These are phyloP conservation scores for Conus canariensis DNA, from an alignment of 2,888 invertebrate genomes.

Conservation along the genomic window DNA sequence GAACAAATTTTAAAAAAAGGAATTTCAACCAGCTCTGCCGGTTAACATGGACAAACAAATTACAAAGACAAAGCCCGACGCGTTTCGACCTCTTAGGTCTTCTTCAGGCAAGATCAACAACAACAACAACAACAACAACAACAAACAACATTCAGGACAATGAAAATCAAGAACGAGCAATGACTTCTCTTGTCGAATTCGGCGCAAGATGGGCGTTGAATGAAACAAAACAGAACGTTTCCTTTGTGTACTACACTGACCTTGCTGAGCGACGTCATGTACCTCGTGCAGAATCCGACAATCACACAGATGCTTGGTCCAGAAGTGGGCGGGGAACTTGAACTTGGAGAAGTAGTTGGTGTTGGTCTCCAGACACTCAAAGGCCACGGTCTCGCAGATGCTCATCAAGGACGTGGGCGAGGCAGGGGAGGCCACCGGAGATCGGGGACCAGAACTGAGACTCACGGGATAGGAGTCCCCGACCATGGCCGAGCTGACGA, in stretches of 20 bases:
- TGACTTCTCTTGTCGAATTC: no score
- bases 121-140: no score
- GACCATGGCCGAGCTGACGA: slow-evolving; percentile 31
- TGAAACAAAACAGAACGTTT: no score
- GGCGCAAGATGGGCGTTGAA: no score
- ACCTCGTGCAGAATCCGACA: slow-evolving; percentile 54
- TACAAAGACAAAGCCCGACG: no score
- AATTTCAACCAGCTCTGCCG: no score
- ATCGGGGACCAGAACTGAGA: background rate
- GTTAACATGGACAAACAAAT: no score
- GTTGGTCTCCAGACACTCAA: slow-evolving; percentile 53
- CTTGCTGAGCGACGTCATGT: slow-evolving; percentile 51
- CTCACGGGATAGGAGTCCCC: slow-evolving; percentile 38
- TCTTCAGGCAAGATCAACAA: no score
- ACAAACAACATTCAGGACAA: no score
- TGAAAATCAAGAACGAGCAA: no score
- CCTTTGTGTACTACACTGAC: background rate
- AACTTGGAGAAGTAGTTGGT: slow-evolving; percentile 53
- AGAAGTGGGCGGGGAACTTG: slow-evolving; percentile 51
- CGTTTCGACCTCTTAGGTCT: no score
- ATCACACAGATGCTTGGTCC: slow-evolving; percentile 54
- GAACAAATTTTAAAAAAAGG: no score
- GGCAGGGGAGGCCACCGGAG: background rate
- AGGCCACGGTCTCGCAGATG: slow-evolving; percentile 54
- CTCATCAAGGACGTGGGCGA: slow-evolving; percentile 38